These are phyloP conservation scores for Ferrisia virgata DNA, from an alignment of 2,888 invertebrate genomes.

Conservation along the genomic window DNA sequence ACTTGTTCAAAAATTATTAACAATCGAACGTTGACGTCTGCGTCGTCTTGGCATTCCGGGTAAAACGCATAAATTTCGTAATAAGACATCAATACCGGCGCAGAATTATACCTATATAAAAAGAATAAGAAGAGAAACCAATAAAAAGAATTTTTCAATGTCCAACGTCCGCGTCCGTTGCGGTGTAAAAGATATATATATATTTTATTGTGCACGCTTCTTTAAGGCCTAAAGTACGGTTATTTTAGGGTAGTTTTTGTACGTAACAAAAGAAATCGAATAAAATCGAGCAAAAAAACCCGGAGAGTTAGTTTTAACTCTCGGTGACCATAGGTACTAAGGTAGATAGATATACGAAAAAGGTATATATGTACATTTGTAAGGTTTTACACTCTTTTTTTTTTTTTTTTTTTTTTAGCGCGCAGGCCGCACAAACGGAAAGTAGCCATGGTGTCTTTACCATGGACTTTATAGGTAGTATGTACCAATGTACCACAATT, in stretches of 20 bases:
- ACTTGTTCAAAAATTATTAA: not conserved
- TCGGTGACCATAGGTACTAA: constrained; percentile 28
- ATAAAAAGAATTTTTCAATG: constrained; percentile 44
- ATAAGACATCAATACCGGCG: constrained; percentile 36
- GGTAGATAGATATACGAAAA: too few relatives aligned
- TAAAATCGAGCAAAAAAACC: constrained; percentile 19
- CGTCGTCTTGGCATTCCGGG: constrained; percentile 29
- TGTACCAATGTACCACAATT: too few relatives aligned
- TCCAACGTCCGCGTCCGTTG: not conserved
- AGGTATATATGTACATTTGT: constrained; percentile 38
- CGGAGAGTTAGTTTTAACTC: constrained; percentile 27
- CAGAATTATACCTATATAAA: too few relatives aligned
- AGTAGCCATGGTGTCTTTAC: constrained; percentile 1
- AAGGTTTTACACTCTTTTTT: constrained; percentile 25
- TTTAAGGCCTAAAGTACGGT: constrained; percentile 42
- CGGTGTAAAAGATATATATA: constrained; percentile 44
- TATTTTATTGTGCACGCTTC: constrained; percentile 41
- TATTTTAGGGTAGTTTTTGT: constrained; percentile 42
- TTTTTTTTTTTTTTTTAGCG: constrained; percentile 32
- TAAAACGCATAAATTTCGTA: constrained; percentile 41
- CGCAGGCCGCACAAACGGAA: constrained; percentile 31
- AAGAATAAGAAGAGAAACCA: constrained; percentile 43
- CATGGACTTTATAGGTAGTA: not conserved
- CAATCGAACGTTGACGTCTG: constrained; percentile 32
- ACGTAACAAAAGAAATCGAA: constrained; percentile 35